Evolutionary conservation across 2,797 vertebrate genomes (phyloP).

Genomic region (Cryptoprocta ferox): DNA sequence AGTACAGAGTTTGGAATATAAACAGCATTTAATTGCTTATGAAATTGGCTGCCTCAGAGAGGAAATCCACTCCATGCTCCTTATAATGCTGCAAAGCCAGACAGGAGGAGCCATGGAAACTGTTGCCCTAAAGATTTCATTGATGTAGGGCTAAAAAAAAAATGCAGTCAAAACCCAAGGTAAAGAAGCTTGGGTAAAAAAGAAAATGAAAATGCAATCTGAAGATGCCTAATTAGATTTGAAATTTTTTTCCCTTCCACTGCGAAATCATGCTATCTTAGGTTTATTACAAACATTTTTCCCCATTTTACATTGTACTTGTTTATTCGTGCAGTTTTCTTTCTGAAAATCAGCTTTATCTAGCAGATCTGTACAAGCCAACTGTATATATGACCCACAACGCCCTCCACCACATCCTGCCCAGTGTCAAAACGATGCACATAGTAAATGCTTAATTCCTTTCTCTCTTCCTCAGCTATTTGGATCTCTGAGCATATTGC

Average conservation of each 20-base stretch:
- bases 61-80: constrained; percentile 73
- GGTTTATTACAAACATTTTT: constrained; percentile 14
- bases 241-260: constrained; percentile 12
- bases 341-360: constrained; percentile 69
- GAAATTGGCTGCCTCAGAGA: constrained; percentile 79
- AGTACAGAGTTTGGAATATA: constrained; percentile 81
- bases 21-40: constrained; percentile 85
- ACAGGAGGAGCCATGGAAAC: constrained; percentile 44
- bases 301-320: not conserved
- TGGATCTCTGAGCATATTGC: constrained; percentile 66
- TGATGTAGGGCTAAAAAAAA: constrained; percentile 52
- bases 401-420: not conserved
- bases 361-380: constrained; percentile 11
- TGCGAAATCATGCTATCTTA: constrained; percentile 48
- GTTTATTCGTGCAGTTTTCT: constrained; percentile 68
- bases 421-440: not conserved
- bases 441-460: not conserved
- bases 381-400: not conserved
- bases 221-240: constrained; percentile 69
- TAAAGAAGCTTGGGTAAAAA: constrained; percentile 43
- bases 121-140: constrained; percentile 6
- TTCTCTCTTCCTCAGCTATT: constrained; percentile 73
- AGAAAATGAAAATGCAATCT: constrained; percentile 50
- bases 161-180: not conserved
- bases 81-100: constrained; percentile 55